These are phyloP conservation scores for Caerostris extrusa DNA, from an alignment of 1,140 invertebrate species.

Conservation along the genomic window DNA sequence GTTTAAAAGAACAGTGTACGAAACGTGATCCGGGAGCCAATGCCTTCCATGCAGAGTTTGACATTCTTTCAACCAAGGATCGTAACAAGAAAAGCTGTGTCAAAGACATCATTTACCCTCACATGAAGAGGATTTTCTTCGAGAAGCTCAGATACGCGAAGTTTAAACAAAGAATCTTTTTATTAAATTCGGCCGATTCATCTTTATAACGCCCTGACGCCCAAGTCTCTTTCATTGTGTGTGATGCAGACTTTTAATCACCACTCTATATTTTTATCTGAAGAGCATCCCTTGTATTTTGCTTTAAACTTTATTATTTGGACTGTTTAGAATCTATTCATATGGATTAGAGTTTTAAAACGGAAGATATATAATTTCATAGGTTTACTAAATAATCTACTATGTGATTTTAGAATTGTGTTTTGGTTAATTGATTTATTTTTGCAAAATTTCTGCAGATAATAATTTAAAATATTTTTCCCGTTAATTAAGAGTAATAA, in stretches of 20 bases:
- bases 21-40: conserved; percentile 51
- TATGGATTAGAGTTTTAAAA: too few species aligned
- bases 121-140: conserved; percentile 6
- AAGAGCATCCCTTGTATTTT: not conserved
- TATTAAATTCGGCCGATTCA: conserved; percentile 24
- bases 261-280: not conserved
- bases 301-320: not conserved
- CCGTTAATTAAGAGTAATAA: too few species aligned
- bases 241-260: not conserved
- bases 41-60: conserved; percentile 39
- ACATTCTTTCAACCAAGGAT: conserved; percentile 44
- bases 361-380: too few species aligned
- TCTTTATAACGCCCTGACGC: not conserved
- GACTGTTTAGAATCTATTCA: not conserved
- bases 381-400: too few species aligned
- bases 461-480: too few species aligned
- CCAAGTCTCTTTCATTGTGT: too few species aligned
- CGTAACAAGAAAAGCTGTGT: conserved; percentile 44
- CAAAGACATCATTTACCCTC: conserved; percentile 54
- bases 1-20: conserved; percentile 60
- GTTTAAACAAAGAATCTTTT: conserved; percentile 30
- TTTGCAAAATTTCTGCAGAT: too few species aligned
- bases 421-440: too few species aligned
- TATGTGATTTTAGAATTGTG: too few species aligned
- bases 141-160: not conserved